phyloP scores from a whole-genome alignment of 1,140 invertebrate genomes.

The Drosophila kanapiae region DNA sequence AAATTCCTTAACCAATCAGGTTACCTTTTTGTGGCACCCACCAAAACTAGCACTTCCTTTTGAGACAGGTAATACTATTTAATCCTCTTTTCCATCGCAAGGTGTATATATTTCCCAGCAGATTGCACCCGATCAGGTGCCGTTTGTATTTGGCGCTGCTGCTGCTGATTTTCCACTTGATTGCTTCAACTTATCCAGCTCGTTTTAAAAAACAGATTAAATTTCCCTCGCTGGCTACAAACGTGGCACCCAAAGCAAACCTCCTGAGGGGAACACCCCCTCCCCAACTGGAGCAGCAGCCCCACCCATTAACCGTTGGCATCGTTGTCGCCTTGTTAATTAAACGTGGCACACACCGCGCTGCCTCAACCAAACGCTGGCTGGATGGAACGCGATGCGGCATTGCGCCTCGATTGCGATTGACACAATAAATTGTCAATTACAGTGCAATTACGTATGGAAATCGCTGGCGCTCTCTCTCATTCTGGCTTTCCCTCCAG shows the following conservation, averaged over 20 bases:
- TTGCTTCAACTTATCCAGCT: constrained; percentile 58
- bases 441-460: constrained; percentile 84
- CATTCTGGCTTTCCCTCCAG: constrained; percentile 15
- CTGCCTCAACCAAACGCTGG: constrained; percentile 10
- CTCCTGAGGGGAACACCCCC: background rate
- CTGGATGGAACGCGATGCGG: constrained; percentile 59
- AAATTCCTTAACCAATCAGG: background rate
- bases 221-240: constrained; percentile 34
- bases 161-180: constrained; percentile 57
- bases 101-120: constrained; percentile 14
- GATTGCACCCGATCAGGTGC: constrained; percentile 33
- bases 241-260: constrained; percentile 5
- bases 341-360: constrained; percentile 74
- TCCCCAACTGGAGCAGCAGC: background rate
- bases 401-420: constrained; percentile 79
- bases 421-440: constrained; percentile 84
- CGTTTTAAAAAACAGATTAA: constrained; percentile 72
- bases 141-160: constrained; percentile 32
- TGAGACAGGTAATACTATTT: background rate
- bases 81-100: background rate
- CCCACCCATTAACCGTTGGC: constrained; percentile 53
- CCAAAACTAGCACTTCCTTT: background rate
- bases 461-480: constrained; percentile 58
- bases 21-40: background rate
- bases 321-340: constrained; percentile 80